Evolutionary conservation across 2,888 invertebrate species (phyloP), one percentile per base, ranked within the genome.

Genomic region (Melinaea menophilus): DNA sequence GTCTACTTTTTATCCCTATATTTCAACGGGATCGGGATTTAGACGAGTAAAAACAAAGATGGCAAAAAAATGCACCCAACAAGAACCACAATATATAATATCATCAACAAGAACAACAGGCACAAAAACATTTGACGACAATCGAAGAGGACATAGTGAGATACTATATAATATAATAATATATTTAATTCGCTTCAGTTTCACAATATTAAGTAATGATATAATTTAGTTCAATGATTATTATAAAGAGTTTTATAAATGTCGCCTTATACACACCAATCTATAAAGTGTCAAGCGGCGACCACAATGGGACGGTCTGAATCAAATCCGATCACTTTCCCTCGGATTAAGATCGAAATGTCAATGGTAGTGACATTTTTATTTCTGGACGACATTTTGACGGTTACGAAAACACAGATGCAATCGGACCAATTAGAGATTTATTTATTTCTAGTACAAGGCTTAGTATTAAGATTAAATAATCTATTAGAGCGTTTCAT

Each of bases 341-440:
- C 78, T 61, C 80, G 86, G 89, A 87, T 90, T 90, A 88, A 83
- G 79, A 80, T 80, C 83, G 74, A 88, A 90, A 90, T 90, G 90
- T 88, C 90, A 88, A 76, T 79, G 81, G 80, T 82, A 79, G 79
- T 88, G 90, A 90, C 89, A 90, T 90, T 90, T 90, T 90, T 90
- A 89, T 88, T 81, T 78, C 80, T 75, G 82, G 73, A 77, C 82
- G 86, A 88, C 88, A 87, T 88, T 87, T 88, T 79, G 84, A 80
- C 79, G 80, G 79, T 78, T 84, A 79, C 77, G 84, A 81, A 80
- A 80, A 77, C 69, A 65, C 65, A 75, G 89, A 88, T 89, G 85
- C 72, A 76, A 88, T 87, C 89, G 73, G 74, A 76, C 84, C 88
- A 89, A 89, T 90, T 89, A 88, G 80, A 85, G 81, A 87, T 87